Base-by-base conservation (phyloP, 1,140 invertebrate genomes). In the Drosophila jambulina region DNA sequence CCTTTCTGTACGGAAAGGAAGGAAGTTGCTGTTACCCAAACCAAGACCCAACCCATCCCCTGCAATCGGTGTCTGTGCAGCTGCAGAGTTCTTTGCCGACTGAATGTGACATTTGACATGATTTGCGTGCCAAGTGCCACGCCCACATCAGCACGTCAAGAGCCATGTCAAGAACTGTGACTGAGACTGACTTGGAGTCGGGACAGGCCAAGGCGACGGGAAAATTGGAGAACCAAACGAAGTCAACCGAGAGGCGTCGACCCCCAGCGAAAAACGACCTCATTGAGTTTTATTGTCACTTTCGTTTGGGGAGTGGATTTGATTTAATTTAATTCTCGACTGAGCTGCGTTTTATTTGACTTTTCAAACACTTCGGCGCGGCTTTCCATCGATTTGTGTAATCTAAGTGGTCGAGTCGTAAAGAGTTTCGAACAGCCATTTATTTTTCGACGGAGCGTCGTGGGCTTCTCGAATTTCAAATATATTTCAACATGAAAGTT, bases 91-190 rank as follows among this genome's bases (percentile, higher is more conserved):
- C 25, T 69, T 32, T 29, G 34, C 29, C 36, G 67, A 64, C 70
- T 81, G 77, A 75, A 63, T 68, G 84, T 90, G 85, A 90, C 85
- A 85, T 88, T 90, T 90, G 85, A 88, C 85, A 88, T 85, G 85
- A 90, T 90, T 88, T 90, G 85, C 85, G 84, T 88, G 85, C 81
- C 85, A 84, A 81, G 80, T 90, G 85, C 84, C 84, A 88, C 84
- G 80, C 84, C 85, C 82, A 81, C 78, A 56, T 38, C 53, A 56
- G 65, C 61, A 79, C 57, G 58, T 90, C 81, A 84, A 80, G 62
- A 51, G 62, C 2, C 27, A 4, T 32, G 49, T 51, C 49, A 32
- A 51, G 49, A 51, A 27, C 25, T 23, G 36, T 59, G 61, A 45
- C 60, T 23, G 53, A 7, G 53, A 36, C 49, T 15, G 49, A 21